A percentile compares a stretch with the other conserved stretches of the same genome.
These are phyloP conservation scores for Merops nubicus DNA, from an alignment of 2,113 vertebrate species.

Conservation along the genomic window DNA sequence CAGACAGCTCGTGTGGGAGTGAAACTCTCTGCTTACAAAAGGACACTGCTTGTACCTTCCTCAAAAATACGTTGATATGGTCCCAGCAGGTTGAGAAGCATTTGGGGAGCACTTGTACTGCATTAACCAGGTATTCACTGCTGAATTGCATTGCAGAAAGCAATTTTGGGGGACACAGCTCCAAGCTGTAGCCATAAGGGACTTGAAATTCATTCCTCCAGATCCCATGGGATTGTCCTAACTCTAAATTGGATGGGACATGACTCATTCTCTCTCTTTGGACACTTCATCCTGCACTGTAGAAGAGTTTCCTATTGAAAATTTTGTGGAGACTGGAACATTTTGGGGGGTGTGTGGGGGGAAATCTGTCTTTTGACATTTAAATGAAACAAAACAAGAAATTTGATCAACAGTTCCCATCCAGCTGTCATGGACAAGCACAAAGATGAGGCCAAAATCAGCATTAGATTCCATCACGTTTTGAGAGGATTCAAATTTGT, in stretches of 20 bases:
- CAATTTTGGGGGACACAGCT: neutral
- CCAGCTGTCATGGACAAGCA: neutral
- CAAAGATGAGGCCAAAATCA: neutral
- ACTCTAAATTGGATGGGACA: neutral
- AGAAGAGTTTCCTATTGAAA: constrained; percentile 12
- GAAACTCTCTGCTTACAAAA: neutral
- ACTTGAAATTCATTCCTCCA: neutral
- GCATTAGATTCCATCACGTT: neutral
- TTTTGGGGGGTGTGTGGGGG: neutral
- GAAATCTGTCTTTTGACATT: neutral
- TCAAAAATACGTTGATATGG: neutral
- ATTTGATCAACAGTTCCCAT: neutral
- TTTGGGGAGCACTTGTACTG: neutral
- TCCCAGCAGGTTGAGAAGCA: neutral
- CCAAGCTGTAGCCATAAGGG: neutral
- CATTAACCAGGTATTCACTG: fast-evolving
- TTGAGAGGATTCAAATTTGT: neutral
- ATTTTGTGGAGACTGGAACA: neutral
- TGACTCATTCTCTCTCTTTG: constrained; percentile 23
- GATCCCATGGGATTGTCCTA: neutral
- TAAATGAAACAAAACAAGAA: neutral
- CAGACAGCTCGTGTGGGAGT: neutral
- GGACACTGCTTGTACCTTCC: neutral
- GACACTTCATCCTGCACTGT: neutral
- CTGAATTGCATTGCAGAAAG: neutral